Evolutionary conservation across 2,888 invertebrate species (phyloP), one percentile per base, ranked within the genome.

Genomic region (Slavum lentiscoides): DNA sequence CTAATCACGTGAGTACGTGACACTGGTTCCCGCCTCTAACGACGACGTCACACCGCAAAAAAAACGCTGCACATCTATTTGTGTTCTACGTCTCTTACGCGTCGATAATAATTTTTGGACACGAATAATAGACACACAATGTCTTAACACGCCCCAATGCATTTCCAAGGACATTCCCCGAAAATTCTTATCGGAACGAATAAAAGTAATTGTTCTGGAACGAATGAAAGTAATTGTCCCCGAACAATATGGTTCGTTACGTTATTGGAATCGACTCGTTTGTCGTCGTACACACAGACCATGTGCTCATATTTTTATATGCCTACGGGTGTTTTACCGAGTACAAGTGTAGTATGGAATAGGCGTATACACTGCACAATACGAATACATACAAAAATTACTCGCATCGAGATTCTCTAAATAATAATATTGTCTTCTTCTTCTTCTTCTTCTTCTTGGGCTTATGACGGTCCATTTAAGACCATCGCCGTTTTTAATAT

Each of bases 181-280:
- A 64, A 59, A 19, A 30, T 39, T 59, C 21, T 72, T 21, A 59
- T 72, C 58, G 39, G 72, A 72, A 72, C 58, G 37, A 72, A 72
- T 43, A 72, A 19, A 30, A 72, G n/a, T 58, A 58, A 59, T 59
- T 72, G 59, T 72, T n/a, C 39, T 21, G 72, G 72, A 72, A 72
- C 72, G 72, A 72, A 72, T 43, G 39, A 21, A 37, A 39, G 23
- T 39, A 59, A 69, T 72, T 59, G 59, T 72, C n/a, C 15, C 39
- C 15, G 59, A 39, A 72, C 72, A 72, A 72, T 59, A 72, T 72
- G 43, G 49, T 49, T 49, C 49, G 49, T 49, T 49, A 43, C 4
- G 30, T 30, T 43, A 49, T 49, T 13, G 49, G 49, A 49, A 49
- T 49, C 49, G 49, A 49, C 49, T 49, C 3, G 49, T 49, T 13